Conservation (phyloP, 2,113 vertebrate genomes). For the Campylomormyrus tamandua region DNA sequence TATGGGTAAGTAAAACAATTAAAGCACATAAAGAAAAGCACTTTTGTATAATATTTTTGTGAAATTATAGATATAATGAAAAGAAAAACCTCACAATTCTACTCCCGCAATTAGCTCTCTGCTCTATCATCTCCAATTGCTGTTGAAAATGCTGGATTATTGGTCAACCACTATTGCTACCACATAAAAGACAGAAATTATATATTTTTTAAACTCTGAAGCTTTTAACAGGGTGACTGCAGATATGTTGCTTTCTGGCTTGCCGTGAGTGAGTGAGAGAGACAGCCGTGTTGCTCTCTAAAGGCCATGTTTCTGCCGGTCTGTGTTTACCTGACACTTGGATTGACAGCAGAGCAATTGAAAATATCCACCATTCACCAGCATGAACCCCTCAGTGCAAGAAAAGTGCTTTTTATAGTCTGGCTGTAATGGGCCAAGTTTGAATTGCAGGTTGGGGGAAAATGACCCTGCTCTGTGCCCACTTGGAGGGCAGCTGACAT, state of each 20-base stretch:
- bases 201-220: conserved; percentile 56
- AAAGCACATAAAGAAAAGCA: not conserved
- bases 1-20: not conserved
- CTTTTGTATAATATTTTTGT: not conserved
- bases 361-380: conserved; percentile 74
- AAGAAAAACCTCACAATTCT: not conserved
- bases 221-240: conserved; percentile 59
- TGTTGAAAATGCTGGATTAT: conserved; percentile 33
- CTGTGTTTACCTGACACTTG: conserved; percentile 74
- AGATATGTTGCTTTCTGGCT: conserved; percentile 55
- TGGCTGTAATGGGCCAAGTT: conserved; percentile 73
- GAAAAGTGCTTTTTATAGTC: conserved; percentile 76
- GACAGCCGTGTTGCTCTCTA: conserved; percentile 58
- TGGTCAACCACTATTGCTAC: conserved; percentile 36
- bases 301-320: conserved; percentile 64
- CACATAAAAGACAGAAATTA: conserved; percentile 43
- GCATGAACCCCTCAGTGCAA: conserved; percentile 65
- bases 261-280: conserved; percentile 52
- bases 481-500: conserved; percentile 67
- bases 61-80: not conserved
- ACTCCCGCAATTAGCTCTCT: not conserved
- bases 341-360: conserved; percentile 75
- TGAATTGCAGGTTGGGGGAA: conserved; percentile 74
- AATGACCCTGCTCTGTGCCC: conserved; percentile 66
- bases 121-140: conserved; percentile 26